These are phyloP conservation scores for Riparia riparia DNA, from an alignment of 2,113 vertebrate species.

Conservation along the genomic window DNA sequence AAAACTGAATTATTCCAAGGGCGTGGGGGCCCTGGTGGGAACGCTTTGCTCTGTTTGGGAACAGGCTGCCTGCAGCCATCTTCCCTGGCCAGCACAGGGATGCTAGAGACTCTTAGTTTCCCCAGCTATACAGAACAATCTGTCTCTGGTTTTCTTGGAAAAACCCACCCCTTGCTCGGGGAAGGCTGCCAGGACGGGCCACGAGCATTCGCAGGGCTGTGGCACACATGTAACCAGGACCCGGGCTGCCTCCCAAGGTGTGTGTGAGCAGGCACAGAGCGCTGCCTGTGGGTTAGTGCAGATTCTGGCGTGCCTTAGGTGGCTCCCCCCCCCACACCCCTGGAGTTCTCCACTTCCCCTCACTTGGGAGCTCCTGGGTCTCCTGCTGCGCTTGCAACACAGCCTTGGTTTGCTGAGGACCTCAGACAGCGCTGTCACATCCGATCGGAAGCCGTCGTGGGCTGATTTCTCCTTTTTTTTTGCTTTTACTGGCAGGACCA, in stretches of 20 bases:
- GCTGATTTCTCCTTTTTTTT: constrained; percentile 32
- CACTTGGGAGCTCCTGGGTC: not conserved
- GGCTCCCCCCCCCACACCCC: not conserved
- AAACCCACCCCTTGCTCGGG: not conserved
- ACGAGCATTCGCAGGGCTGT: not conserved
- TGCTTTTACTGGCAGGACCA: constrained; percentile 55
- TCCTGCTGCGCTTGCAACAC: not conserved
- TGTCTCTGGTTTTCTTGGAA: not conserved
- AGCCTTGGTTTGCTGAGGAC: not conserved
- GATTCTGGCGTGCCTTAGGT: not conserved
- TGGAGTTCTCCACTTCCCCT: not conserved
- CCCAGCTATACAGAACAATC: not conserved
- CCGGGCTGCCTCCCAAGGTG: not conserved
- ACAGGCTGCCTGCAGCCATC: not conserved
- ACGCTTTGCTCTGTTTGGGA: not conserved
- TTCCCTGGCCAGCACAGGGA: not conserved
- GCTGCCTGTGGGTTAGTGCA: not conserved
- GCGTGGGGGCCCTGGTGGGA: not conserved
- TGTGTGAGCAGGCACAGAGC: fast-evolving
- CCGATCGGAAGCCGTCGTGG: not conserved
- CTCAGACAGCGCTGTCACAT: constrained; percentile 22
- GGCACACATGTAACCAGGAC: fast-evolving
- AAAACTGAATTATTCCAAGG: constrained; percentile 1
- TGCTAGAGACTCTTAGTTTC: not conserved
- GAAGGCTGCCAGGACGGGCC: not conserved